Evolutionary conservation across 2,113 vertebrate genomes (phyloP).

Genomic region (Ibidorhyncha struthersii): DNA sequence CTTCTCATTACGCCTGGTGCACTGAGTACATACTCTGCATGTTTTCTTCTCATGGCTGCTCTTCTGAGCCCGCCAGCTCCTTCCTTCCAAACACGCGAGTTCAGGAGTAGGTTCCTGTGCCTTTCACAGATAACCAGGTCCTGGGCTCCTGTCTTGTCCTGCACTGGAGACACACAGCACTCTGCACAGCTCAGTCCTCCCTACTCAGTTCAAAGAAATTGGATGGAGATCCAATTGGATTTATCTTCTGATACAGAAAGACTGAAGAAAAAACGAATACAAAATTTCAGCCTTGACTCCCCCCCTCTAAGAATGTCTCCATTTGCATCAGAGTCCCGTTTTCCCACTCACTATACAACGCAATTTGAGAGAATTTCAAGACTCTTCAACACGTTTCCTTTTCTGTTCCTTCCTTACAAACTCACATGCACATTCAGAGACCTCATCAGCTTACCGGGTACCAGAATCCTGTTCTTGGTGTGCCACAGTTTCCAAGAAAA

Average conservation of each 20-base stretch:
- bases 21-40: not conserved
- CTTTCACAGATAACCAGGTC: not conserved
- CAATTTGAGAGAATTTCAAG: not conserved
- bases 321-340: not conserved
- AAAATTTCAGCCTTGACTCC: not conserved
- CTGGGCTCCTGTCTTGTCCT: not conserved
- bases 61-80: not conserved
- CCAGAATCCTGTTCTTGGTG: not conserved
- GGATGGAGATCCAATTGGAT: not conserved
- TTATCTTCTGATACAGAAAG: not conserved
- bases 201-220: not conserved
- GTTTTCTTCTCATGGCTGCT: not conserved
- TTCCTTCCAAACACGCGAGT: not conserved
- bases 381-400: not conserved
- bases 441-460: not conserved
- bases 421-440: accelerated
- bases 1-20: not conserved
- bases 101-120: not conserved
- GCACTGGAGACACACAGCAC: not conserved
- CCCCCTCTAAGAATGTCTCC: not conserved
- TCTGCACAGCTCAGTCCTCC: not conserved
- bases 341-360: not conserved
- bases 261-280: not conserved
- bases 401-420: not conserved
- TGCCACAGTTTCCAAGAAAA: not conserved